A percentile compares a stretch with the other conserved stretches of the same genome.
These are phyloP conservation scores for Notocelia uddmanniana DNA, from an alignment of 2,888 invertebrate genomes.

Conservation along the genomic window DNA sequence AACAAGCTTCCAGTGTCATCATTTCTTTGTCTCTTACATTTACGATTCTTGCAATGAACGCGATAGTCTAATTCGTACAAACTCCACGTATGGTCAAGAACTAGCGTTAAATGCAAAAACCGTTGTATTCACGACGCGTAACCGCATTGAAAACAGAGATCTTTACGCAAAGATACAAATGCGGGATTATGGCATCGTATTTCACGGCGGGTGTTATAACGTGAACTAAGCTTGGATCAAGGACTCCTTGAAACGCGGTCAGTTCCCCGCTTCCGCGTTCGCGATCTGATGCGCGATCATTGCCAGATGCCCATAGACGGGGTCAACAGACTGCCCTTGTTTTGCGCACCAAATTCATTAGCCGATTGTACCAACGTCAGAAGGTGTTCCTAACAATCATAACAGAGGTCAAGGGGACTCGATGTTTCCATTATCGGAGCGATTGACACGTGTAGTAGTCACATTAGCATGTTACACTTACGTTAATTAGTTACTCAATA, in stretches of 20 bases:
- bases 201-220: slow-evolving; percentile 43
- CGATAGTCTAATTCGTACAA: slow-evolving; percentile 19
- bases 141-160: slow-evolving; percentile 41
- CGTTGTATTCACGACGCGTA: slow-evolving; percentile 42
- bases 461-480: slow-evolving; percentile 40
- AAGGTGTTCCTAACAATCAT: slow-evolving; percentile 56
- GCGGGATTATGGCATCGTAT: slow-evolving; percentile 37
- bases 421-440: slow-evolving; percentile 51
- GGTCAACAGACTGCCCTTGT: slow-evolving; percentile 85
- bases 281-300: slow-evolving; percentile 73
- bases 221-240: slow-evolving; percentile 40
- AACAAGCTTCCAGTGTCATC: neutral
- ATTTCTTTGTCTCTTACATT: neutral
- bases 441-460: slow-evolving; percentile 35
- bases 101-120: slow-evolving; percentile 42
- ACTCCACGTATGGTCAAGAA: slow-evolving; percentile 33
- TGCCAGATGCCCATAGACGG: slow-evolving; percentile 84
- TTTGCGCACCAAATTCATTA: slow-evolving; percentile 79
- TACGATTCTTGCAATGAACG: neutral
- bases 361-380: slow-evolving; percentile 60
- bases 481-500: slow-evolving; percentile 29
- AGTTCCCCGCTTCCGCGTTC: slow-evolving; percentile 78
- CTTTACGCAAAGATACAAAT: slow-evolving; percentile 39
- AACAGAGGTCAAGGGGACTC: slow-evolving; percentile 69
- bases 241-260: slow-evolving; percentile 78